phyloP scores from a whole-genome alignment of 1,140 invertebrate species.

The Cylas formicarius region DNA sequence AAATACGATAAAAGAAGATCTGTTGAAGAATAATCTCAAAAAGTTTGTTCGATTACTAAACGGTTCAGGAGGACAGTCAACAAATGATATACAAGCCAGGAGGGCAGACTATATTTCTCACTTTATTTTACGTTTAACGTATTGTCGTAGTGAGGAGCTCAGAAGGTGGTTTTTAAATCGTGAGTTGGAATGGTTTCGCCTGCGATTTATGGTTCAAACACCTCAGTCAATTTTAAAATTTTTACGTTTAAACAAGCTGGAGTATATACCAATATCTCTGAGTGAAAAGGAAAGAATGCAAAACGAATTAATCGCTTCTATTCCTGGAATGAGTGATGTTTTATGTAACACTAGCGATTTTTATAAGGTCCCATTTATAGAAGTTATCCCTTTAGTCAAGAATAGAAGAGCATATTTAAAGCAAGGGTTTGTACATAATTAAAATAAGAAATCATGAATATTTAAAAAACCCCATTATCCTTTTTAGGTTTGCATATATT shows the following conservation, averaged over 20 bases:
- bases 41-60: conserved; percentile 41
- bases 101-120: conserved; percentile 85
- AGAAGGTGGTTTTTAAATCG: conserved; percentile 81
- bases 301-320: conserved; percentile 24
- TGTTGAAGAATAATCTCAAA: conserved; percentile 63
- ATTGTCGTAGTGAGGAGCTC: conserved; percentile 79
- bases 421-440: conserved; percentile 48
- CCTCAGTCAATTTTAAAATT: conserved; percentile 54
- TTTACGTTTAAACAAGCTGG: conserved; percentile 58
- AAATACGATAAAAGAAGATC: conserved; percentile 56
- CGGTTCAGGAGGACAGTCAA: conserved; percentile 36
- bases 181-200: conserved; percentile 86
- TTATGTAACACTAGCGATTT: conserved; percentile 59
- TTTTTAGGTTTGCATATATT: conserved; percentile 67
- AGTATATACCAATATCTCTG: conserved; percentile 50
- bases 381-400: conserved; percentile 81
- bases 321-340: conserved; percentile 40
- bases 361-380: conserved; percentile 80
- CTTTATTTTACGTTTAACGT: conserved; percentile 85
- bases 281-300: conserved; percentile 55
- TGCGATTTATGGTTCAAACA: conserved; percentile 65
- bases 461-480: background rate
- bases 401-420: conserved; percentile 71
- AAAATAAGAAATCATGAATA: background rate
- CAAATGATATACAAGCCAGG: conserved; percentile 57